Conservation (phyloP, 2,113 vertebrate genomes). For the Murina feae region DNA sequence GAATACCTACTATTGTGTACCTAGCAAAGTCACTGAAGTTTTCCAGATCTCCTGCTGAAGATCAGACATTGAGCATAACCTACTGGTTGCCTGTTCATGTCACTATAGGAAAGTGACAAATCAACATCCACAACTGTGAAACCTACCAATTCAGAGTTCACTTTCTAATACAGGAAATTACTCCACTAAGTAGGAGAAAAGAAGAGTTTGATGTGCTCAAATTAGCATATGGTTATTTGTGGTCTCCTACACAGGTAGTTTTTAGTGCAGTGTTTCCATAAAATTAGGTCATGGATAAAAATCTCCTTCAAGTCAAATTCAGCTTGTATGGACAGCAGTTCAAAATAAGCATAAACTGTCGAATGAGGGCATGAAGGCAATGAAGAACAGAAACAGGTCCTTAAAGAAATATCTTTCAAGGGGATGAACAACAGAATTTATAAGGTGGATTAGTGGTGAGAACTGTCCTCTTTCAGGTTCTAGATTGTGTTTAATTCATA, state of each 20-base stretch:
- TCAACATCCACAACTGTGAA: not conserved
- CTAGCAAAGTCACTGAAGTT: not conserved
- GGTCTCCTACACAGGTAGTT: not conserved
- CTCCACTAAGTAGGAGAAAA: not conserved
- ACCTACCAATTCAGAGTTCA: not conserved
- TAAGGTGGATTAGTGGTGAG: not conserved
- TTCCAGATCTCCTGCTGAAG: not conserved
- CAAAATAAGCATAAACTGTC: not conserved
- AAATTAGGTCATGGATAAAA: not conserved
- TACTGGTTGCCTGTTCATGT: not conserved
- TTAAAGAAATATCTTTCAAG: not conserved
- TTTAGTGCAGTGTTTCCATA: not conserved
- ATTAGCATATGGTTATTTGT: not conserved
- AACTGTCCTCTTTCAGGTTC: not conserved
- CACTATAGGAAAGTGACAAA: not conserved
- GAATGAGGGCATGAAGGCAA: not conserved
- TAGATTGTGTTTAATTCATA: not conserved
- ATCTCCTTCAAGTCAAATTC: not conserved
- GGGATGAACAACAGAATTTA: not conserved
- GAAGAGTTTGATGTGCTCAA: not conserved
- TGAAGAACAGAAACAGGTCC: not conserved
- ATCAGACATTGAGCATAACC: not conserved
- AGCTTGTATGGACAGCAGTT: not conserved
- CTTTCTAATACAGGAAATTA: not conserved
- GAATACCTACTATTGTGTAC: not conserved